Evolutionary conservation across 2,888 invertebrate genomes (phyloP).

Genomic region (Imbricaverruca yamaguchii): DNA sequence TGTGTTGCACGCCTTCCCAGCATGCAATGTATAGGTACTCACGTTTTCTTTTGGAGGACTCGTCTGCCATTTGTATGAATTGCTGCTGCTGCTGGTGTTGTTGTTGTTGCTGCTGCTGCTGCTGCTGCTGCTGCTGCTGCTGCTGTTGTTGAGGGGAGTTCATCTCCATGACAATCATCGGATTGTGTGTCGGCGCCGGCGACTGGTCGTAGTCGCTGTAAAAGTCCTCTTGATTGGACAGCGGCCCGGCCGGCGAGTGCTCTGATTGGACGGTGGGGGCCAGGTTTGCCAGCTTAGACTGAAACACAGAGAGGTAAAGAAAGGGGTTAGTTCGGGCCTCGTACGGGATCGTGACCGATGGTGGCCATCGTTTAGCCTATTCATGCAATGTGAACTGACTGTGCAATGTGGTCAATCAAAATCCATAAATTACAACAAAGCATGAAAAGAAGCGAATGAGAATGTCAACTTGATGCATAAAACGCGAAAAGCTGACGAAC

Average conservation of each 20-base stretch:
- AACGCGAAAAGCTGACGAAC: too few relatives aligned
- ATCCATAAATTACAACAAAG: too few relatives aligned
- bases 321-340: too few relatives aligned
- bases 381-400: too few relatives aligned
- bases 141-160: background rate
- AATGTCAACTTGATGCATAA: too few relatives aligned
- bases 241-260: background rate
- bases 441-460: too few relatives aligned
- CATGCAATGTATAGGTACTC: background rate
- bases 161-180: conserved; percentile 9
- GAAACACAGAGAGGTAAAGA: background rate
- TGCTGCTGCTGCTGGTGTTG: background rate
- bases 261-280: conserved; percentile 9
- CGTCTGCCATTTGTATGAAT: background rate
- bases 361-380: too few relatives aligned
- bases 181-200: conserved; percentile 6
- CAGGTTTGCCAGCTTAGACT: conserved; percentile 15
- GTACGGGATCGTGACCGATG: too few relatives aligned
- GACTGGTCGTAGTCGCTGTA: conserved; percentile 13
- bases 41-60: background rate
- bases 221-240: conserved; percentile 12
- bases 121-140: conserved; percentile 1
- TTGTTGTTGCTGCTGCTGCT: background rate
- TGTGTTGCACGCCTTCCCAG: too few relatives aligned
- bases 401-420: too few relatives aligned